Evolutionary conservation across 2,113 vertebrate genomes (phyloP), one percentile per base, ranked within the genome.

Genomic region (Leiothrix lutea): DNA sequence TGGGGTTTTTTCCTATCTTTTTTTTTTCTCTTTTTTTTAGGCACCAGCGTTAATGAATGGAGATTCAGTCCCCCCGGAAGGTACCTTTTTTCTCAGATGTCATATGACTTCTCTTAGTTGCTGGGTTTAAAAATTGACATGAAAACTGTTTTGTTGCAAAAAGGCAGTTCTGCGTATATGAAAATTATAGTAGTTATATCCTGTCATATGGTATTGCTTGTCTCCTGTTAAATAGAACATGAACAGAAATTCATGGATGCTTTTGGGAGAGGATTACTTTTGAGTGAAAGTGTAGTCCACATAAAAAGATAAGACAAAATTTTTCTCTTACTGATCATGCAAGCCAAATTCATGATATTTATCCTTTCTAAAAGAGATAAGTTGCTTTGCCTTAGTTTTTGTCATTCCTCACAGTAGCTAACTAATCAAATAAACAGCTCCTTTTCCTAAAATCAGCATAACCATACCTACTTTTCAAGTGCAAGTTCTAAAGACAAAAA

Each of bases 21-120:
- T 86, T 81, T 86, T 87, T 88, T n/a, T n/a, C n/a, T 48, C 50
- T 66, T 31, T 54, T 81, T 92, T 95, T 51, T 86, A 99, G 99
- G 97, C 98, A 47, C 96, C 98, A 54, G 88, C 91, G 6, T 94
- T 87, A 60, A 80, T 86, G 58, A 95, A 88, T 29, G 90, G 97
- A 72, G 95, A 95, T 60, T 80, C 97, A 26, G 73, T 97, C 80
- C 90, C 97, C 88, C 36, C 95, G 91, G 98, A 98, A 96, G 98
- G 99, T 99, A 98, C 1, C 29, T 83, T 91, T 90, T 77, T 47
- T 40, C 77, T 64, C 33, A 82, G 17, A 78, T 45, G 11, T 33
- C 20, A 38, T 71, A 20, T 3, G 9, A 8, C 36, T 82, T 82
- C 36, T 96, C 24, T 53, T 50, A 57, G 82, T 81, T 6, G 2